phyloP scores from a whole-genome alignment of 2,113 vertebrate genomes.

The Siniperca knerii region DNA sequence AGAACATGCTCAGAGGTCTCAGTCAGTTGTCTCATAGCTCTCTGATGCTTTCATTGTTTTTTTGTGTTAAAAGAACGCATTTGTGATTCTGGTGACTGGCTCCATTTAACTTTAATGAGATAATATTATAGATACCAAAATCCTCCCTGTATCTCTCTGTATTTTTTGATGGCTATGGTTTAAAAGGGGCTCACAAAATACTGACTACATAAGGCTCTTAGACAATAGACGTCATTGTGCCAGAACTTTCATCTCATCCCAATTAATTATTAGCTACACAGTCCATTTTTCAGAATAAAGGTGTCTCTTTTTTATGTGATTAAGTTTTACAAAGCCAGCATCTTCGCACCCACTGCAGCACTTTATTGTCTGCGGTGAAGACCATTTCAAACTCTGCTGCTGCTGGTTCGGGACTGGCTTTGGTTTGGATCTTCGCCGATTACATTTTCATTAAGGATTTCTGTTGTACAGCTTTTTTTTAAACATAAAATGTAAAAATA shows the following conservation, averaged over 20 bases:
- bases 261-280: constrained; percentile 15
- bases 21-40: not conserved
- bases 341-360: not conserved
- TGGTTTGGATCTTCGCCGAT: not conserved
- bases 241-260: not conserved
- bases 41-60: not conserved
- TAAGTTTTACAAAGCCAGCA: constrained; percentile 18
- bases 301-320: constrained; percentile 3
- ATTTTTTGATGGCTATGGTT: not conserved
- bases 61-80: not conserved
- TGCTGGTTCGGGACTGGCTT: not conserved
- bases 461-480: not conserved
- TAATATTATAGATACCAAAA: constrained; percentile 1
- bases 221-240: not conserved
- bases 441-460: constrained; percentile 13
- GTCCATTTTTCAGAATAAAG: constrained; percentile 9
- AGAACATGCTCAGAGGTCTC: not conserved
- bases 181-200: not conserved
- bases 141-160: not conserved
- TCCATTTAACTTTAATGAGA: not conserved
- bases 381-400: constrained; percentile 1
- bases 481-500: constrained; percentile 8
- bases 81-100: not conserved
- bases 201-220: not conserved
- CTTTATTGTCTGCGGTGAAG: not conserved